Evolutionary conservation across 2,888 invertebrate species (phyloP), one percentile per base, ranked within the genome.

Genomic region (Axea sp.): DNA sequence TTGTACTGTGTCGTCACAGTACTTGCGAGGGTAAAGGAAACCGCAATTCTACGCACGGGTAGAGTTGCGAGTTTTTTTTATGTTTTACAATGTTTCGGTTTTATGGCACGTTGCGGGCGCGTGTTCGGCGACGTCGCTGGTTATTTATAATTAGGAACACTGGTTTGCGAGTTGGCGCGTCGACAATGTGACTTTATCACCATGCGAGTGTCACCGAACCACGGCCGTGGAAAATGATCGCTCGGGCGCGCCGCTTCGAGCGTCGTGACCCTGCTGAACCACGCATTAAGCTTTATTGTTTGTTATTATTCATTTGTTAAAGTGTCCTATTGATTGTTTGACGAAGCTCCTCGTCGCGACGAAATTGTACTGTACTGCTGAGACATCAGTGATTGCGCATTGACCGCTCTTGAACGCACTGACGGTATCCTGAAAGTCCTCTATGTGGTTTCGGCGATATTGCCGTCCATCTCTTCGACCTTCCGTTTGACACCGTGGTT

Each of bases 401-500:
- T 79, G 86, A 87, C 87, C 86, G 73, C 84, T 80, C 85, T 87
- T 86, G 87, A 82, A 81, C 86, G 83, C 81, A 47, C 74, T 62
- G 47, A 39, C 28, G 72, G 28, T 73, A 31, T 67, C 35, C 6
- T 19, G 19, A 28, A 67, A 57, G 72, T 64, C 74, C 22, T 68
- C 80, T 85, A 86, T 75, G 82, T 82, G 78, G 81, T 83, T 47
- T 83, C 82, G 74, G 81, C 81, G 67, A 82, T 77, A 76, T 79
- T 81, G 78, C 81, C 82, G 80, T 81, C 83, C 79, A 86, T 83
- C 37, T 86, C 86, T 76, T 86, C 85, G 80, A 83, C 83, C 78
- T 87, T 86, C 75, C 87, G 82, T 77, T 87, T 87, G 47, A 86
- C 78, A 72, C 86, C 86, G 30, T 86, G 83, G 43, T 82, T 83